These are phyloP conservation scores for Campylomormyrus numenius DNA, from an alignment of 2,113 vertebrate genomes.

Conservation along the genomic window DNA sequence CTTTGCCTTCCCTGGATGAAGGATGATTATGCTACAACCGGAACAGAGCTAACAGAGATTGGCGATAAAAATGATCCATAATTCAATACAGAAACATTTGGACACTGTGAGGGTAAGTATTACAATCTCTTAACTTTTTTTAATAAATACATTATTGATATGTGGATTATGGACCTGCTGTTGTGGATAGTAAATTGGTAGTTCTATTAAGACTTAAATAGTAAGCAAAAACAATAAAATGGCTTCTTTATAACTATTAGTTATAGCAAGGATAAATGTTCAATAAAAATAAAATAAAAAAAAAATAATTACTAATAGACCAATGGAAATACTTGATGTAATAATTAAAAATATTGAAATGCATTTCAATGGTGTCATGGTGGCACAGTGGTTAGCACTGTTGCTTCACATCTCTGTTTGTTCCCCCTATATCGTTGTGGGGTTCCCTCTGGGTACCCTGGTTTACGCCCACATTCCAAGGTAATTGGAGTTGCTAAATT, in stretches of 20 bases:
- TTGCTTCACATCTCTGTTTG: no score
- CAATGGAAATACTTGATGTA: neutral
- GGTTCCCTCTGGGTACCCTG: no score
- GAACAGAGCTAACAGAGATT: neutral
- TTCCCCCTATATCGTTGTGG: no score
- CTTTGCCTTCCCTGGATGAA: slow-evolving; percentile 53
- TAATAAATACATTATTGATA: neutral
- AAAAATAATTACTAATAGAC: neutral
- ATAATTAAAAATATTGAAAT: neutral
- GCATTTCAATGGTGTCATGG: no score
- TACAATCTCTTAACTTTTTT: neutral
- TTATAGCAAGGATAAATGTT: neutral
- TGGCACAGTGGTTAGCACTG: neutral
- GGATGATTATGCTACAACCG: neutral
- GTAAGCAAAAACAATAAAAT: neutral
- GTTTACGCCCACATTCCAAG: no score
- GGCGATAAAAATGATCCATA: neutral
- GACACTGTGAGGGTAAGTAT: neutral
- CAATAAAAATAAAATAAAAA: neutral
- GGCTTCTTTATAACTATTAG: neutral
- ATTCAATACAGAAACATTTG: neutral
- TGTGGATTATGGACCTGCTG: neutral
- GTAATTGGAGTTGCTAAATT: no score
- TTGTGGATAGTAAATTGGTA: neutral
- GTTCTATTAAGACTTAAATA: neutral